Percentiles rank a stretch among this genome's conserved stretches.
phyloP scores from a whole-genome alignment of 2,888 invertebrate species.

The Lymantria dispar region DNA sequence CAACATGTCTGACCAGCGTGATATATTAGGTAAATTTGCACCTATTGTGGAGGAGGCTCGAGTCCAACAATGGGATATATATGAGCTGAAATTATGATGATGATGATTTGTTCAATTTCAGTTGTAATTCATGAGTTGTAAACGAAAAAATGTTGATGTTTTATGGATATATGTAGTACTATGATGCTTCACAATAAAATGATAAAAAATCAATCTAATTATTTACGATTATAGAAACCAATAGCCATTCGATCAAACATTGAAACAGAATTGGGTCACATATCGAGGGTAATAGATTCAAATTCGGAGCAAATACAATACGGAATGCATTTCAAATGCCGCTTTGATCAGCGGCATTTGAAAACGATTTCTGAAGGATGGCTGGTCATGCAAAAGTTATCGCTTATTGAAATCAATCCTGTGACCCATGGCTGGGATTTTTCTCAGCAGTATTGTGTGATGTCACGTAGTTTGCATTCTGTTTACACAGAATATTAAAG shows the following conservation, averaged over 20 bases:
- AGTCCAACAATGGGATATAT: no score
- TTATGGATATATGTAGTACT: no score
- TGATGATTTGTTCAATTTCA: no score
- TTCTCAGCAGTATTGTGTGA: slow-evolving; percentile 42
- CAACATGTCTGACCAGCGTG: no score
- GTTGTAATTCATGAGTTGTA: no score
- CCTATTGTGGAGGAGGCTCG: no score
- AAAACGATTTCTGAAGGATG: slow-evolving; percentile 42
- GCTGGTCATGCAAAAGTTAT: slow-evolving; percentile 65
- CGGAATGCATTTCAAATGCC: slow-evolving; percentile 23
- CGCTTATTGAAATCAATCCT: slow-evolving; percentile 70
- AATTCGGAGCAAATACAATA: slow-evolving; percentile 25
- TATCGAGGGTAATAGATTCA: slow-evolving; percentile 37
- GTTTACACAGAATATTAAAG: slow-evolving; percentile 24
- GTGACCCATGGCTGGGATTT: slow-evolving; percentile 39
- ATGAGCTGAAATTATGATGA: no score
- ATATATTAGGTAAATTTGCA: no score
- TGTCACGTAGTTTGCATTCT: slow-evolving; percentile 37
- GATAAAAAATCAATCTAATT: background rate
- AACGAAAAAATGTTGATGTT: no score
- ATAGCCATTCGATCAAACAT: background rate
- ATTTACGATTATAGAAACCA: background rate
- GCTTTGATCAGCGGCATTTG: slow-evolving; percentile 49
- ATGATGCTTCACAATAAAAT: no score
- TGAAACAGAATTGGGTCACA: slow-evolving; percentile 29